phyloP scores from a whole-genome alignment of 2,888 invertebrate species.

The Amblyteles armatorius region DNA sequence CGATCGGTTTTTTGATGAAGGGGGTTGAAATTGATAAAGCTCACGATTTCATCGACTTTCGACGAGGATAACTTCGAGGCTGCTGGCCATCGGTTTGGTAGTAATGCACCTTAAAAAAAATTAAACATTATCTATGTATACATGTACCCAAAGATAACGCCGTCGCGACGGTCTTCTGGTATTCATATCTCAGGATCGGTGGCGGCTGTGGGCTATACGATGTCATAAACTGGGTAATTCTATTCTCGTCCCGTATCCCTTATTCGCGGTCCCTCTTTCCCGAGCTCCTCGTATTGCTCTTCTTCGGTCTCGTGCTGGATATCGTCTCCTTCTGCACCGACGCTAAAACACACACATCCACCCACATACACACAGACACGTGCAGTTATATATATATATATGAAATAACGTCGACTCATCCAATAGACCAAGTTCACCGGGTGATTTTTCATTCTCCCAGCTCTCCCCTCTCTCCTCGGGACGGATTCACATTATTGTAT shows the following conservation, averaged over 20 bases:
- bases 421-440: slow-evolving; percentile 41
- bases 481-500: slow-evolving; percentile 74
- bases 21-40: slow-evolving; percentile 20
- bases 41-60: slow-evolving; percentile 5
- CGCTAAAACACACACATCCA: neutral
- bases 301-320: slow-evolving; percentile 36
- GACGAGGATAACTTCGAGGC: slow-evolving; percentile 11
- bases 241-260: slow-evolving; percentile 56
- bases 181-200: slow-evolving; percentile 72
- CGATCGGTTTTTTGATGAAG: neutral
- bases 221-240: slow-evolving; percentile 78
- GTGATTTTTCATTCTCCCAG: slow-evolving; percentile 23
- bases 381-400: slow-evolving; percentile 4
- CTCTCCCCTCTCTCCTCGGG: slow-evolving; percentile 21
- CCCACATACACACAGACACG: neutral
- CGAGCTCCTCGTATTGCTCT: neutral
- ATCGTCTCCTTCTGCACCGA: slow-evolving; percentile 8
- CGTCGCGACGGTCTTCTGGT: slow-evolving; percentile 53
- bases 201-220: slow-evolving; percentile 69
- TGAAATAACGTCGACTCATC: slow-evolving; percentile 27
- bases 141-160: slow-evolving; percentile 25
- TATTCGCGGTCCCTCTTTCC: slow-evolving; percentile 14
- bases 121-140: slow-evolving; percentile 67
- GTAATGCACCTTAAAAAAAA: slow-evolving; percentile 69
- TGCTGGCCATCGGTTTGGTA: slow-evolving; percentile 46